Base-by-base conservation (phyloP, 2,113 vertebrate species). In the Paracanthobrama guichenoti region DNA sequence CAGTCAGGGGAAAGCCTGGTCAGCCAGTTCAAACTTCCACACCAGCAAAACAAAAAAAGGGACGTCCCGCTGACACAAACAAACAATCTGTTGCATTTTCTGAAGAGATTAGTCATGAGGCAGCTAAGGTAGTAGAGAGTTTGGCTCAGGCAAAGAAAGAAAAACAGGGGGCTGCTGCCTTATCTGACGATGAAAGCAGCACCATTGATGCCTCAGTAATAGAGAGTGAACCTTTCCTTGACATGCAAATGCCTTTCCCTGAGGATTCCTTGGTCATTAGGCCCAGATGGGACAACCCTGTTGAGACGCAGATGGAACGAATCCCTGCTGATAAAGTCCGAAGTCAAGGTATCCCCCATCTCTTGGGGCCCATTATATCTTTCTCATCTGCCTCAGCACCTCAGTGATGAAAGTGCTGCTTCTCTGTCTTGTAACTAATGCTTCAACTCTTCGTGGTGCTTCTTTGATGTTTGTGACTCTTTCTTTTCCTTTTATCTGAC, bases 271-370 rank as follows among this genome's bases (percentile, higher is more conserved):
- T 97, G 97, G 96, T 97, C 93, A 96, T 96, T 95, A 97, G 96
- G 94, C 97, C 97, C 90, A 95, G 97, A 94, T 98, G 96, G 97
- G 97, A 99, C 91, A 96, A 98, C 93, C 96, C 97, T 91, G 93
- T 97, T 96, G 97, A 99, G 96, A 99, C 97, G 95, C 97, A 97
- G 96, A 98, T 98, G 96, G 96, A 98, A 93, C 96, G 96, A 95
- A 98, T 98, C 93, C 96, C 96, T 92, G 97, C 96, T 80, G 96
- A 98, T 93, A 97, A 95, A 96, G 96, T 96, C 92, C 96, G 84
- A 95, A 93, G 94, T 96, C 96, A 97, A 99, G 98, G 98, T 99
- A 99, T 96, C 97, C 96, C 95, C 93, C 93, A 95, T 93, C 94
- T 93, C 91, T 94, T 94, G 96, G 94, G 95, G 95, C 93, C 86